These are phyloP conservation scores for Lordiphosa stackelbergi DNA, from an alignment of 1,140 invertebrate genomes.

Conservation along the genomic window DNA sequence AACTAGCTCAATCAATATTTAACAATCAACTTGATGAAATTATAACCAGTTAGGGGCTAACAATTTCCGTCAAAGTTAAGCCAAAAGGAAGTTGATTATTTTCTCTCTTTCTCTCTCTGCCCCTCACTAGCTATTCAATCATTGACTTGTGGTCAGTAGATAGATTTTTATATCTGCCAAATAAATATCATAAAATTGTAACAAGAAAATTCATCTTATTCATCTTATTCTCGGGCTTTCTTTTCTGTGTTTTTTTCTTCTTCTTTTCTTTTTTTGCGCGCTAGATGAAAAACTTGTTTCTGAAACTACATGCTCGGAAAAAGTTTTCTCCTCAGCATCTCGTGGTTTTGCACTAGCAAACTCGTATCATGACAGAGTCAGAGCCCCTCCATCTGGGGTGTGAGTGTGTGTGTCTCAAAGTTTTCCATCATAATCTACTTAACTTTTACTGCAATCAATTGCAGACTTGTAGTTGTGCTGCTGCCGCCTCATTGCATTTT, in stretches of 20 bases:
- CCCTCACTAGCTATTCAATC: constrained; percentile 32
- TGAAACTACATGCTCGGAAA: constrained; percentile 24
- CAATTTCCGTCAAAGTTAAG: constrained; percentile 30
- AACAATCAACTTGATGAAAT: constrained; percentile 23
- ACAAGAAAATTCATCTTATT: constrained; percentile 35
- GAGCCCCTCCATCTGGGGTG: constrained; percentile 2
- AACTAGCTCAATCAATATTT: constrained; percentile 31
- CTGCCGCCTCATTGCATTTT: constrained; percentile 66
- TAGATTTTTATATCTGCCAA: constrained; percentile 53
- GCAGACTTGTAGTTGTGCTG: constrained; percentile 47
- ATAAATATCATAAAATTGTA: constrained; percentile 55
- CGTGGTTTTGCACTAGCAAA: constrained; percentile 43
- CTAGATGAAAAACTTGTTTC: constrained; percentile 51
- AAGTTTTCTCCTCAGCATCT: constrained; percentile 45
- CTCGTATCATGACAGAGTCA: constrained; percentile 51
- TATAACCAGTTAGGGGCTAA: constrained; percentile 19
- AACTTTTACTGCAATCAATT: constrained; percentile 75
- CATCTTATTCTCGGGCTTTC: constrained; percentile 32
- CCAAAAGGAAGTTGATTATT: constrained; percentile 35
- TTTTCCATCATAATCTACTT: constrained; percentile 75
- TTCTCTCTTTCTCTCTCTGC: constrained; percentile 6
- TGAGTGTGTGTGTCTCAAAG: constrained; percentile 37
- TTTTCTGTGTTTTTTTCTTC: constrained; percentile 18
- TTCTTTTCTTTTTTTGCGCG: constrained; percentile 1
- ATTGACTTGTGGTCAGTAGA: constrained; percentile 13